Conservation (phyloP, 2,113 vertebrate genomes). For the Leptocoma aspasia region DNA sequence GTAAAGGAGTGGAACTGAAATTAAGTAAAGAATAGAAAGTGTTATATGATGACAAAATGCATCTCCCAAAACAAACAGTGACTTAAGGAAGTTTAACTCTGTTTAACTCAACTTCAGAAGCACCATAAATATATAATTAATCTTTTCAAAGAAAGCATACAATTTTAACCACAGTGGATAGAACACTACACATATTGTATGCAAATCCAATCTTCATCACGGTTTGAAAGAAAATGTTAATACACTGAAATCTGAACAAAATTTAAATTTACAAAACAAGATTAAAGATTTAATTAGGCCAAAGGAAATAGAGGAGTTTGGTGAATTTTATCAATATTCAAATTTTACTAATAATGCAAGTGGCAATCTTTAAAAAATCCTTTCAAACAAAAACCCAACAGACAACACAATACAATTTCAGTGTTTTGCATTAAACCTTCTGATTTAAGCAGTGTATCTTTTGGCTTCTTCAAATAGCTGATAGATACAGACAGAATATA, state of each 20-base stretch:
- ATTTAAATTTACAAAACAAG: background rate
- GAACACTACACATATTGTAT: background rate
- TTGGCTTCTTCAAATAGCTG: background rate
- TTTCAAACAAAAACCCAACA: background rate
- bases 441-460: background rate
- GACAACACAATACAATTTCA: background rate
- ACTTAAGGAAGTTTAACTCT: background rate
- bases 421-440: background rate
- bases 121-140: background rate
- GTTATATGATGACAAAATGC: background rate
- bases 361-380: background rate
- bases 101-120: background rate
- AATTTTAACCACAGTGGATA: background rate
- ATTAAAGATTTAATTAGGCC: background rate
- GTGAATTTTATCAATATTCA: background rate
- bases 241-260: background rate
- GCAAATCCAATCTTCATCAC: accelerated
- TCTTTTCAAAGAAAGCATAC: background rate
- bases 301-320: background rate
- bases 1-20: background rate
- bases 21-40: background rate
- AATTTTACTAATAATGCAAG: background rate
- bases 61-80: background rate
- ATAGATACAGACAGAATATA: background rate
- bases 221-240: background rate